Evolutionary conservation across 2,888 invertebrate genomes (phyloP).

Genomic region (Dione juno): DNA sequence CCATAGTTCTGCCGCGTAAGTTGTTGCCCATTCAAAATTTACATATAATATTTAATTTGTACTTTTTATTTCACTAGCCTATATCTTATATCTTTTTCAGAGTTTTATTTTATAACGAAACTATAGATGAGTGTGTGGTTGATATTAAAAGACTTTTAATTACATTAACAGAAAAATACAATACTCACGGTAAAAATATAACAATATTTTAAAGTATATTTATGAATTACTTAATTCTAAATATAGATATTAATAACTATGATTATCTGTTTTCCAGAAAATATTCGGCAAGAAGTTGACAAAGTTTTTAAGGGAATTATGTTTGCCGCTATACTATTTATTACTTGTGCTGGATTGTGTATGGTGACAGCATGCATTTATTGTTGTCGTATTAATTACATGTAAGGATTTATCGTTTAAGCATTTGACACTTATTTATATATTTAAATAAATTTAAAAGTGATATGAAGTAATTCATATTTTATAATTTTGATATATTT

Average conservation of each 20-base stretch:
- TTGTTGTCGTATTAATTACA: constrained; percentile 66
- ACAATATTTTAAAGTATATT: neutral
- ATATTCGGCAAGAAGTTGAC: constrained; percentile 59
- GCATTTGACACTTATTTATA: too few species aligned
- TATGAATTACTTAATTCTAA: too few species aligned
- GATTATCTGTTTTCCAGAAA: constrained; percentile 55
- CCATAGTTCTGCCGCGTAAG: constrained; percentile 53
- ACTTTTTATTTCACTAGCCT: neutral
- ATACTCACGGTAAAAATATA: constrained; percentile 51
- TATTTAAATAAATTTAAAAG: too few species aligned
- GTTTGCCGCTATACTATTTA: constrained; percentile 60
- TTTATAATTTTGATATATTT: constrained; percentile 45
- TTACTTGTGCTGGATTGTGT: constrained; percentile 59
- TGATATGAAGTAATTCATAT: too few species aligned
- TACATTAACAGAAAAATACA: constrained; percentile 52
- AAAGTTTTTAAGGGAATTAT: constrained; percentile 62
- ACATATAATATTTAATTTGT: neutral
- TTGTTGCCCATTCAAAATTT: constrained; percentile 18
- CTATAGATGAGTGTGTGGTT: constrained; percentile 58
- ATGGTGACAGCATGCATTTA: constrained; percentile 62
- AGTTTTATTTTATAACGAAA: constrained; percentile 58
- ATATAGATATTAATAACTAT: neutral
- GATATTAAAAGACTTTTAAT: constrained; percentile 56
- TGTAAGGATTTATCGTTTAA: too few species aligned
- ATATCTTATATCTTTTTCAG: constrained; percentile 46